Evolutionary conservation across 2,888 invertebrate species (phyloP).

Genomic region (Macrosoma leucophasiata): DNA sequence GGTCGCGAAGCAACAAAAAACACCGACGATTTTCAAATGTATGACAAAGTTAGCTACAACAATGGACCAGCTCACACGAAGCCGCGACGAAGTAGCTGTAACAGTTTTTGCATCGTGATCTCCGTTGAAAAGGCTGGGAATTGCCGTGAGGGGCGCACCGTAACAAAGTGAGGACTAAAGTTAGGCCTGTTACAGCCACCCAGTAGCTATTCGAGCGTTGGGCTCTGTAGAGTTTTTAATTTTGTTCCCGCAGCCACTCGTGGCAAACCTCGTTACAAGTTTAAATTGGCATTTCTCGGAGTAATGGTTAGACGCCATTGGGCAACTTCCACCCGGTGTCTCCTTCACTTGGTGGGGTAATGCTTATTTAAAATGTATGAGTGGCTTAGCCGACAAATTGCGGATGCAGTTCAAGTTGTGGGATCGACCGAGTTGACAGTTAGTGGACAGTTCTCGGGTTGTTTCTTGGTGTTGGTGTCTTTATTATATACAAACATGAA

Average conservation of each 20-base stretch:
- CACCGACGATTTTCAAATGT: too few relatives aligned
- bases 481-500: constrained; percentile 1
- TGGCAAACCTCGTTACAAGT: constrained; percentile 73
- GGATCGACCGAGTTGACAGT: too few relatives aligned
- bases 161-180: constrained; percentile 65
- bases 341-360: constrained; percentile 53
- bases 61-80: too few relatives aligned
- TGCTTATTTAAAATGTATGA: constrained; percentile 70
- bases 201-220: constrained; percentile 48
- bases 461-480: background rate
- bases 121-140: constrained; percentile 45
- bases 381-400: constrained; percentile 23
- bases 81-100: constrained; percentile 13
- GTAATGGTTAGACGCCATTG: constrained; percentile 65
- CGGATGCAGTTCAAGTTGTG: constrained; percentile 25
- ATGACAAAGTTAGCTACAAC: too few relatives aligned
- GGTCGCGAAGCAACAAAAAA: too few relatives aligned
- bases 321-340: constrained; percentile 54
- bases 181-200: constrained; percentile 62
- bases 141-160: constrained; percentile 44
- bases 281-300: constrained; percentile 74
- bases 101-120: constrained; percentile 41
- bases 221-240: constrained; percentile 67
- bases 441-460: too few relatives aligned
- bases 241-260: constrained; percentile 68